Evolutionary conservation across 1,140 invertebrate genomes (phyloP).

Genomic region (Cyrtorhinus lividipennis): DNA sequence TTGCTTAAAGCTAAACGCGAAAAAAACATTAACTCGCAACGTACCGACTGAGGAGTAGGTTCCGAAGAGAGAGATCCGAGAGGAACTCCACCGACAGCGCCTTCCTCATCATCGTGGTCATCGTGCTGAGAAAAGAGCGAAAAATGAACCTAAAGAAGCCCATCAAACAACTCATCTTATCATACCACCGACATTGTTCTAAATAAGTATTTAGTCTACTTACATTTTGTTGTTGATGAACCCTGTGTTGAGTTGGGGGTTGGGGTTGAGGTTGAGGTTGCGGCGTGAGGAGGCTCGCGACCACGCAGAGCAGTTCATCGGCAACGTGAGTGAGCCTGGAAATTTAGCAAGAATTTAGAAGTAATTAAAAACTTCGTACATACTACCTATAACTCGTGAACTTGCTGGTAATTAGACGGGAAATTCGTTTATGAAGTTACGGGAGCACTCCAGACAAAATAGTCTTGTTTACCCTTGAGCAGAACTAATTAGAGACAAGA

Average conservation of each 20-base stretch:
- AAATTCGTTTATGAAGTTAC: too few relatives aligned
- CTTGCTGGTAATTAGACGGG: too few relatives aligned
- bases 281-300: conserved; percentile 3
- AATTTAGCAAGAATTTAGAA: neutral
- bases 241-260: neutral
- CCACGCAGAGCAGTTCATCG: conserved; percentile 9
- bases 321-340: conserved; percentile 1
- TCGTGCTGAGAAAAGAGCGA: neutral
- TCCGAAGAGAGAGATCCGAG: neutral
- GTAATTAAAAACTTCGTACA: too few relatives aligned
- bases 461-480: too few relatives aligned
- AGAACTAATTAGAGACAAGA: too few relatives aligned
- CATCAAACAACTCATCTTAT: too few relatives aligned
- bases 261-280: neutral
- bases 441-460: too few relatives aligned
- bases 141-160: too few relatives aligned
- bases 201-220: conserved; percentile 1
- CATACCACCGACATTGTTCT: neutral
- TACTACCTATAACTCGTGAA: too few relatives aligned
- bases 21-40: neutral
- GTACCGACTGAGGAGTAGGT: conserved; percentile 6
- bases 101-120: conserved; percentile 16
- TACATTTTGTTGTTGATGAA: neutral
- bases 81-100: conserved; percentile 17
- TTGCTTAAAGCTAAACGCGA: too few relatives aligned